Conservation (phyloP, 30 jellyfish, hydroid and myxozoan species). For the Chironex yamaguchii region DNA sequence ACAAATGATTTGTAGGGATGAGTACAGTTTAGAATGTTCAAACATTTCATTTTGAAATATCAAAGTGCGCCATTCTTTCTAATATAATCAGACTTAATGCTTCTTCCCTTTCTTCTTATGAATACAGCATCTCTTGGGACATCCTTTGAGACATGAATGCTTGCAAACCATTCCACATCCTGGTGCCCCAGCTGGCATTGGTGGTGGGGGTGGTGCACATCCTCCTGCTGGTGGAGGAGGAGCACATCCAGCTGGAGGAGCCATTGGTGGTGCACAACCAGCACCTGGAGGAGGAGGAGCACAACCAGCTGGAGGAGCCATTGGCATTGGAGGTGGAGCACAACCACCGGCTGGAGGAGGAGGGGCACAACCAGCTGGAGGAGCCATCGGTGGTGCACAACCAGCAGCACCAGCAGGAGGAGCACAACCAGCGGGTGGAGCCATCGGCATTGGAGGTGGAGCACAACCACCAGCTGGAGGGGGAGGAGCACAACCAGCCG, state of each 20-base stretch:
- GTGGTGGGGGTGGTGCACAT: neutral
- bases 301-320: neutral
- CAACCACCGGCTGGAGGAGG: no score
- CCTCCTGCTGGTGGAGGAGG: slow-evolving; percentile 53
- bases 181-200: slow-evolving; percentile 1
- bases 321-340: neutral
- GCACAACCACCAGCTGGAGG: neutral
- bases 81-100: no score
- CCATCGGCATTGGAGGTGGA: neutral
- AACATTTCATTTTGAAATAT: no score
- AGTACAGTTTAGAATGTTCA: no score
- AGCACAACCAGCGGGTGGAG: neutral
- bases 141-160: slow-evolving; percentile 76
- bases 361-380: no score
- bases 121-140: slow-evolving; percentile 68
- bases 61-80: no score
- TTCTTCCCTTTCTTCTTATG: slow-evolving; percentile 70
- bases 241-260: slow-evolving; percentile 40
- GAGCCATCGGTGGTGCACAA: no score
- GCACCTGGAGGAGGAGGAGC: slow-evolving; percentile 41
- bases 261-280: slow-evolving; percentile 56
- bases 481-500: neutral
- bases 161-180: slow-evolving; percentile 78
- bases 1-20: no score
- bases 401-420: neutral